These are phyloP conservation scores for Euphonia xanthogaster DNA, from an alignment of 2,797 vertebrate species.

Conservation along the genomic window DNA sequence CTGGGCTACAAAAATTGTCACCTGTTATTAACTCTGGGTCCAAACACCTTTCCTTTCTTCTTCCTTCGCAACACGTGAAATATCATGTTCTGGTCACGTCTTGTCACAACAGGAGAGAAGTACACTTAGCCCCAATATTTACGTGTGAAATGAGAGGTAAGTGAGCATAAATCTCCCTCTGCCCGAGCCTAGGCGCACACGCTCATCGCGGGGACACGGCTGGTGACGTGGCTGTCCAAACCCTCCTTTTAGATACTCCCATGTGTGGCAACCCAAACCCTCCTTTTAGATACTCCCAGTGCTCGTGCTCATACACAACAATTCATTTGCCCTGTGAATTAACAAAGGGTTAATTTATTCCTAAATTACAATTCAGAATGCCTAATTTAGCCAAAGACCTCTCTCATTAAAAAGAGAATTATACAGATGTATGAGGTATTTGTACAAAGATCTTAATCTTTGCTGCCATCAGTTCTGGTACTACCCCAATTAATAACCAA, in stretches of 20 bases:
- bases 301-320: background rate
- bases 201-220: rapidly evolving
- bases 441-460: background rate
- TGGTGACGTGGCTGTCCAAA: background rate
- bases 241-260: background rate
- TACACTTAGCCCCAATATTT: rapidly evolving
- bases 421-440: background rate
- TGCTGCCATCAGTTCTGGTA: background rate
- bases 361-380: background rate
- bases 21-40: background rate
- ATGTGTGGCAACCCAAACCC: background rate
- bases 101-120: background rate
- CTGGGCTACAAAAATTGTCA: background rate
- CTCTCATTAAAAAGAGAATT: background rate
- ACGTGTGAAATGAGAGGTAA: background rate
- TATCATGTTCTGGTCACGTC: background rate
- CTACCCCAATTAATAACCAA: background rate
- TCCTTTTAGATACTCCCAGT: background rate
- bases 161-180: background rate
- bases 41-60: background rate
- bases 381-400: background rate
- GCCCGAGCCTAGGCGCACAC: rapidly evolving
- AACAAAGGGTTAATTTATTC: background rate
- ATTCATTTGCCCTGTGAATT: background rate
- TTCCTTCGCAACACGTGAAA: background rate